phyloP scores from a whole-genome alignment of 2,797 vertebrate species.

The Syncerus caffer region DNA sequence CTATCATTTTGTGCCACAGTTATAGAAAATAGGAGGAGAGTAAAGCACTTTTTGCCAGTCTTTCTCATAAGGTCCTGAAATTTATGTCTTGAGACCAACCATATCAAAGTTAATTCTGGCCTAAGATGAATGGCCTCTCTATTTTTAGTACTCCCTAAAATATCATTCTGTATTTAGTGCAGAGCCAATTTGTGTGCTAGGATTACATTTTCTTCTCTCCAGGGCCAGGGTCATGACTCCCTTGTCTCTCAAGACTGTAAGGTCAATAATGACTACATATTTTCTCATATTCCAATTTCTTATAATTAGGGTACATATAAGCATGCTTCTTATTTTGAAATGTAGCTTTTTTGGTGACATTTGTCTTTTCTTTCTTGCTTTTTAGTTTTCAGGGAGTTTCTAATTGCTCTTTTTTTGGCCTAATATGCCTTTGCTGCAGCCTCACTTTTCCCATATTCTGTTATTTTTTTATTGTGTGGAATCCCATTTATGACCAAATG shows the following conservation, averaged over 20 bases:
- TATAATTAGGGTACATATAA: neutral
- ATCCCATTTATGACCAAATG: neutral
- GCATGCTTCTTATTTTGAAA: conserved; percentile 2
- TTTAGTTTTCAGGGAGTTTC: neutral
- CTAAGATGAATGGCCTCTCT: conserved; percentile 54
- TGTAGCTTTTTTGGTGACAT: neutral
- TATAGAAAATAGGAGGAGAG: neutral
- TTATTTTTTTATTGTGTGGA: conserved; percentile 19
- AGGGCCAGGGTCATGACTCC: neutral
- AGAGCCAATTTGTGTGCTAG: conserved; percentile 44
- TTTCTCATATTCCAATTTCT: neutral
- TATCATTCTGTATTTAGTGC: conserved; percentile 44
- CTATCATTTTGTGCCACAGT: neutral
- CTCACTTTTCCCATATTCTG: conserved; percentile 1
- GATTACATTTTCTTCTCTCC: conserved; percentile 41
- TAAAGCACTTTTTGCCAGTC: neutral
- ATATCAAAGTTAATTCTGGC: conserved; percentile 37
- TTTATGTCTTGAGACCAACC: conserved; percentile 41
- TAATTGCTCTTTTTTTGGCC: neutral
- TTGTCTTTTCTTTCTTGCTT: neutral
- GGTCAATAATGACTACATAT: neutral
- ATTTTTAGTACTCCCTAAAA: conserved; percentile 55
- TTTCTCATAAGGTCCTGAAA: neutral
- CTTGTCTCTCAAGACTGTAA: neutral
- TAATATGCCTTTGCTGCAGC: neutral